These are phyloP conservation scores for Calliscelio sp. DNA, from an alignment of 2,888 invertebrate species.

Conservation along the genomic window DNA sequence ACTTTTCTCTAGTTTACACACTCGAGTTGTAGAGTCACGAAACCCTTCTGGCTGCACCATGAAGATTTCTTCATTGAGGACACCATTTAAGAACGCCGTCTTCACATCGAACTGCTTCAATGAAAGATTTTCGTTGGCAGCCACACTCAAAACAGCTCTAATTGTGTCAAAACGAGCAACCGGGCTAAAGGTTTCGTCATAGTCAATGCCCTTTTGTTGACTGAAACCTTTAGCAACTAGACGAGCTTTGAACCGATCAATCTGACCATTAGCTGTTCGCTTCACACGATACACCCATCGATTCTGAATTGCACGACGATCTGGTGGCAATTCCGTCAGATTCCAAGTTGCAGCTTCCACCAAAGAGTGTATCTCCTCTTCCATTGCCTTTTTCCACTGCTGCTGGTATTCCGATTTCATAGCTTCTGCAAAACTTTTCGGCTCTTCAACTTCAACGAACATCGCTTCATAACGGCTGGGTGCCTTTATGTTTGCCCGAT, in stretches of 20 bases:
- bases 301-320: slow-evolving; percentile 45
- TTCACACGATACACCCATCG: slow-evolving; percentile 44
- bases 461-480: slow-evolving; percentile 35
- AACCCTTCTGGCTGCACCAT: slow-evolving; percentile 68
- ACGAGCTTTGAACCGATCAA: slow-evolving; percentile 44
- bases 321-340: slow-evolving; percentile 36
- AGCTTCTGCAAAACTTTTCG: slow-evolving; percentile 44
- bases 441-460: slow-evolving; percentile 43
- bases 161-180: slow-evolving; percentile 50
- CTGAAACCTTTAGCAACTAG: slow-evolving; percentile 69
- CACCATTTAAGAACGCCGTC: slow-evolving; percentile 62
- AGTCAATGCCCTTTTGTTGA: slow-evolving; percentile 75
- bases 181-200: slow-evolving; percentile 74
- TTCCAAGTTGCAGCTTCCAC: slow-evolving; percentile 47
- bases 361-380: slow-evolving; percentile 50
- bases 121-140: slow-evolving; percentile 53
- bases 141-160: slow-evolving; percentile 32
- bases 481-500: slow-evolving; percentile 3
- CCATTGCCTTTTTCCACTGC: slow-evolving; percentile 53
- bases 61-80: slow-evolving; percentile 55
- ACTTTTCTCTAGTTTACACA: slow-evolving; percentile 50
- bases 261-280: slow-evolving; percentile 16
- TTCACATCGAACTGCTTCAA: slow-evolving; percentile 66
- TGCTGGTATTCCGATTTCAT: slow-evolving; percentile 17
- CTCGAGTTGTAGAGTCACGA: slow-evolving; percentile 38